Conservation (phyloP, 2,888 invertebrate genomes). For the Agrotis ipsilon region DNA sequence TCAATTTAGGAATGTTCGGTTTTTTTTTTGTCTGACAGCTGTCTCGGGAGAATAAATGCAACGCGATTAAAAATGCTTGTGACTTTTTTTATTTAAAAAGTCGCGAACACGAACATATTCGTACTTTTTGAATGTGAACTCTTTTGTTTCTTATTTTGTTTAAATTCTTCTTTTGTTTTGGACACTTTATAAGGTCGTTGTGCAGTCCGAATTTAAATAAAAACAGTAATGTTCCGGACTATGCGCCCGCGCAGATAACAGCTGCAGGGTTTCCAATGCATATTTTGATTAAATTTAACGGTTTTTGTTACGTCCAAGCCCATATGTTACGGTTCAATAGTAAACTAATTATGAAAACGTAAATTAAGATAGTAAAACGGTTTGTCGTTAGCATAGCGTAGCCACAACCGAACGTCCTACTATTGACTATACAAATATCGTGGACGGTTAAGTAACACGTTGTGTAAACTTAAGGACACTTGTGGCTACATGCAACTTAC, state of each 20-base stretch:
- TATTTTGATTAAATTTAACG: conserved; percentile 68
- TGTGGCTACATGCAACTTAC: conserved; percentile 68
- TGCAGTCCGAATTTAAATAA: conserved; percentile 83
- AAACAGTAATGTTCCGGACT: conserved; percentile 89
- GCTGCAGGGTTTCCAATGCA: conserved; percentile 73
- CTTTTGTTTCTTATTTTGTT: conserved; percentile 46
- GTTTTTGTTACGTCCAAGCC: conserved; percentile 52
- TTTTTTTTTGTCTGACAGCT: conserved; percentile 80
- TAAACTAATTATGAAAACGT: conserved; percentile 44
- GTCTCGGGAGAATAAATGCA: conserved; percentile 75
- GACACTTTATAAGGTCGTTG: conserved; percentile 62
- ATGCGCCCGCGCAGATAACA: conserved; percentile 79
- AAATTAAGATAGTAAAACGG: conserved; percentile 33
- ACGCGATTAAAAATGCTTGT: conserved; percentile 69
- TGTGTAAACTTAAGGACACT: conserved; percentile 70
- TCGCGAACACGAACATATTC: conserved; percentile 34
- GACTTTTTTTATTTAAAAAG: conserved; percentile 48
- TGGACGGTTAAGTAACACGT: conserved; percentile 54
- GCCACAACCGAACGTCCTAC: conserved; percentile 24
- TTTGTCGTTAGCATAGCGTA: conserved; percentile 33
- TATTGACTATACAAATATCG: conserved; percentile 59
- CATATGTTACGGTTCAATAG: conserved; percentile 59
- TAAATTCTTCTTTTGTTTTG: conserved; percentile 52
- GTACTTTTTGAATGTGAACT: conserved; percentile 37
- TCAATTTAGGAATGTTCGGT: conserved; percentile 84